Conservation (phyloP, 2,797 vertebrate genomes). For the Chelmon rostratus region DNA sequence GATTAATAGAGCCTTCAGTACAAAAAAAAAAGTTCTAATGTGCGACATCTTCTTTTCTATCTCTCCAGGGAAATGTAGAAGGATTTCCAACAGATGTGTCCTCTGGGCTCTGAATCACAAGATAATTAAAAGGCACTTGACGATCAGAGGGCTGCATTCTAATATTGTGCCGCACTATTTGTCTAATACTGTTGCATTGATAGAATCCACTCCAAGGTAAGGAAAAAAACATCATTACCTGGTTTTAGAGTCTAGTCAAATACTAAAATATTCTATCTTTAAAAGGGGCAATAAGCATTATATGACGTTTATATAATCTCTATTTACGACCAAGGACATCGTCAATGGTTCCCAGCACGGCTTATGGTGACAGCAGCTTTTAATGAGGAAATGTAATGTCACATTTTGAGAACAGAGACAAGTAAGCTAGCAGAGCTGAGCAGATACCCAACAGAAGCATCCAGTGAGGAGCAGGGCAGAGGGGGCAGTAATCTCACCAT, state of each 20-base stretch:
- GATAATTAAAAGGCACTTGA: conserved; percentile 83
- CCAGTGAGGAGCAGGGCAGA: conserved; percentile 1
- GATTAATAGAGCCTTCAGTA: conserved; percentile 69
- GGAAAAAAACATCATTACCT: conserved; percentile 35
- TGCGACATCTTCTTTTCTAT: conserved; percentile 62
- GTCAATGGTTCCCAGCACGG: conserved; percentile 8
- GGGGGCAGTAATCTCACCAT: conserved; percentile 26
- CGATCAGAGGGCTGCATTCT: conserved; percentile 69
- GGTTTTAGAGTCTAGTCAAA: conserved; percentile 46
- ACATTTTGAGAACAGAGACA: conserved; percentile 27
- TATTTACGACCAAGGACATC: conserved; percentile 9
- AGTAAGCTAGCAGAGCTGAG: conserved; percentile 8
- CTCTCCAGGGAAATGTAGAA: conserved; percentile 73
- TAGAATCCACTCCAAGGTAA: conserved; percentile 56
- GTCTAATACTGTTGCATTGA: conserved; percentile 53
- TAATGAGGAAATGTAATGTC: conserved; percentile 22
- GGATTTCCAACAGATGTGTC: conserved; percentile 80
- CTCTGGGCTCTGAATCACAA: conserved; percentile 73
- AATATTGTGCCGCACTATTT: conserved; percentile 61
- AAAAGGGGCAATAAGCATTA: not conserved
- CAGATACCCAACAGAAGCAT: conserved; percentile 5
- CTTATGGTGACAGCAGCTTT: conserved; percentile 1
- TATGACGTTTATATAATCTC: conserved; percentile 19
- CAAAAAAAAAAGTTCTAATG: conserved; percentile 65
- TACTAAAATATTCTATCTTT: conserved; percentile 17